Percentiles rank a stretch among this genome's conserved stretches.
Conservation (phyloP, 2,888 invertebrate species). For the Capitulum mitella region DNA sequence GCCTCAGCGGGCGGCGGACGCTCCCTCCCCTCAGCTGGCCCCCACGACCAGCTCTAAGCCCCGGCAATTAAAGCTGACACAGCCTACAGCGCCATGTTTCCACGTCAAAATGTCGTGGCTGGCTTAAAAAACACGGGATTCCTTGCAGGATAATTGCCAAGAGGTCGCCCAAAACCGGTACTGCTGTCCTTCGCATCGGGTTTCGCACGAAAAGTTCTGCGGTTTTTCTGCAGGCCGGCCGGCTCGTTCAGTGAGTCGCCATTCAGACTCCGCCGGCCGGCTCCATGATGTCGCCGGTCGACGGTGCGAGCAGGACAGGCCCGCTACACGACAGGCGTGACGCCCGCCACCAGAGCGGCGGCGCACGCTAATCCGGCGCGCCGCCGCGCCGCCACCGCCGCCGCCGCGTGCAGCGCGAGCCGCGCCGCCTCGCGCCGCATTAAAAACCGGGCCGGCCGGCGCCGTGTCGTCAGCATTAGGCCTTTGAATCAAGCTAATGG, state of each 20-base stretch:
- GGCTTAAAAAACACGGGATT: conserved; percentile 17
- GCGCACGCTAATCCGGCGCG: not conserved
- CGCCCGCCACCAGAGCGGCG: not conserved
- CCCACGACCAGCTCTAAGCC: not conserved
- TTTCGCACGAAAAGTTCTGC: conserved; percentile 10
- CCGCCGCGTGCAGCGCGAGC: not conserved
- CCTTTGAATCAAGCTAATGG: conserved; percentile 20
- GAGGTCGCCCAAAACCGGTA: conserved; percentile 20
- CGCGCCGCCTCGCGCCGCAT: not conserved
- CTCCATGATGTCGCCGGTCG: not conserved
- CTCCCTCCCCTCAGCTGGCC: no score
- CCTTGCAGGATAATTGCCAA: conserved; percentile 23
- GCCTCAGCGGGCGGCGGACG: no score
- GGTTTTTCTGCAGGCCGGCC: not conserved
- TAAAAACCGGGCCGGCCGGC: not conserved
- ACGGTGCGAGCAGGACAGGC: not conserved
- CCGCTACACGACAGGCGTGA: not conserved
- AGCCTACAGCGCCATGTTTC: conserved; percentile 1
- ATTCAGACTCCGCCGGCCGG: not conserved
- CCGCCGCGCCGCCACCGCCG: not conserved
- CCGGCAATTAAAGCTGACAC: conserved; percentile 12
- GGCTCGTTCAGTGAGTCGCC: not conserved
- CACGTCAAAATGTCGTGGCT: conserved; percentile 11
- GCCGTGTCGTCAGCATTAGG: conserved; percentile 17
- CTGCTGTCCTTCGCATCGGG: conserved; percentile 9